Percentiles rank a stretch among this genome's conserved stretches.
These are phyloP conservation scores for Chloroceryle amazona DNA, from an alignment of 2,797 vertebrate species.

Conservation along the genomic window DNA sequence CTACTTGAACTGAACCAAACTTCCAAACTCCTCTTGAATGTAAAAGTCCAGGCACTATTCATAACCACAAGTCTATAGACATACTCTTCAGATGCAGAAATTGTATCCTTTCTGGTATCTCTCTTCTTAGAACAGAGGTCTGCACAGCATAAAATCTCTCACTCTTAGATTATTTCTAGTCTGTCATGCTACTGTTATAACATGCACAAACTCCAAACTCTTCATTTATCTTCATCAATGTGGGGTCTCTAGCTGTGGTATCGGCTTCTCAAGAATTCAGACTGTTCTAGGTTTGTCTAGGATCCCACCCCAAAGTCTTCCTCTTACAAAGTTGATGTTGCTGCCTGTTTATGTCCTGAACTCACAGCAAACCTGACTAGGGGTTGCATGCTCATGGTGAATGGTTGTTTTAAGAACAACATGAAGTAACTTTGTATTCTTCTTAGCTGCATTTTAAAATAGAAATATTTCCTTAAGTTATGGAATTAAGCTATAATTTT, in stretches of 20 bases:
- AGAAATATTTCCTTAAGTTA: constrained; percentile 21
- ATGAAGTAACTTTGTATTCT: neutral
- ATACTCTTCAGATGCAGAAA: neutral
- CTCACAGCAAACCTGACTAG: neutral
- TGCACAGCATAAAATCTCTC: neutral
- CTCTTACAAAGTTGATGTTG: neutral
- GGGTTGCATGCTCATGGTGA: neutral
- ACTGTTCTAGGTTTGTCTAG: neutral
- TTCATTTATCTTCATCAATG: neutral
- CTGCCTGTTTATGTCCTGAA: neutral
- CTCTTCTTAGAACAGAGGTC: neutral
- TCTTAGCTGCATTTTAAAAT: constrained; percentile 11
- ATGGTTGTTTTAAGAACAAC: neutral
- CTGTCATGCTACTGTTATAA: neutral
- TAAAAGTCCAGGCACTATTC: neutral
- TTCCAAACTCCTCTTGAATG: neutral
- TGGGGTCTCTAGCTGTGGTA: neutral
- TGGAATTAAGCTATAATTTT: constrained; percentile 31
- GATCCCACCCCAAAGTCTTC: neutral
- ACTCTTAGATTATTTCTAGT: neutral
- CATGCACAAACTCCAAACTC: neutral
- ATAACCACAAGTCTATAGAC: neutral
- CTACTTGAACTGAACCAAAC: neutral
- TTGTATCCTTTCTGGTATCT: neutral
- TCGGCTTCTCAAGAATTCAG: neutral